A percentile compares a stretch with the other conserved stretches of the same genome.
Conservation (phyloP, 2,797 vertebrate species). For the Schizothorax lantsangensis region DNA sequence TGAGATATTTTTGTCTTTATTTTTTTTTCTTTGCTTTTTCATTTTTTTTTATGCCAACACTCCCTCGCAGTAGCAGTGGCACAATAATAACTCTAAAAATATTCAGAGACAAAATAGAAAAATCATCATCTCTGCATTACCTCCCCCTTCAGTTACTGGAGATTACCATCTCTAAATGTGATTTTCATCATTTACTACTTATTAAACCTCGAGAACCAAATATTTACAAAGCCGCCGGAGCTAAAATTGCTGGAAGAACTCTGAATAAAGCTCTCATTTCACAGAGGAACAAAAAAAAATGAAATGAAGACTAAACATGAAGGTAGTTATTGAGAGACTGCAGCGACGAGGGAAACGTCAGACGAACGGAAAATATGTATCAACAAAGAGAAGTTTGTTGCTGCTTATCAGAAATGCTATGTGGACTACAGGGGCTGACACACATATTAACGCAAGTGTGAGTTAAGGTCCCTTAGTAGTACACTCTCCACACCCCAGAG, state of each 20-base stretch:
- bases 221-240: conserved; percentile 51
- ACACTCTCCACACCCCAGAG: conserved; percentile 43
- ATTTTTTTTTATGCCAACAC: conserved; percentile 19
- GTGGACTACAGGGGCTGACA: conserved; percentile 24
- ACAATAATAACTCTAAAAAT: conserved; percentile 34
- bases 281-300: conserved; percentile 27
- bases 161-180: conserved; percentile 48
- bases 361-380: conserved; percentile 20
- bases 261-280: conserved; percentile 30
- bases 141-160: conserved; percentile 54
- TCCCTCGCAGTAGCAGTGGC: conserved; percentile 41
- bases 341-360: conserved; percentile 19
- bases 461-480: conserved; percentile 38
- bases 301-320: conserved; percentile 36
- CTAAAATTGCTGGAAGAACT: conserved; percentile 48
- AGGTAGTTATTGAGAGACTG: conserved; percentile 48
- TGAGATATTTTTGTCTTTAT: background rate
- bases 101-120: conserved; percentile 48
- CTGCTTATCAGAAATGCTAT: conserved; percentile 14
- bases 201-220: conserved; percentile 58
- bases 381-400: conserved; percentile 29
- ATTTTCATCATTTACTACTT: conserved; percentile 60
- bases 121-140: conserved; percentile 62
- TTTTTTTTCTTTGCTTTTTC: conserved; percentile 23
- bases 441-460: background rate